Percentiles rank a stretch among this genome's conserved stretches.
phyloP scores from a whole-genome alignment of 2,797 vertebrate genomes.

The Rhynchonycteris naso region DNA sequence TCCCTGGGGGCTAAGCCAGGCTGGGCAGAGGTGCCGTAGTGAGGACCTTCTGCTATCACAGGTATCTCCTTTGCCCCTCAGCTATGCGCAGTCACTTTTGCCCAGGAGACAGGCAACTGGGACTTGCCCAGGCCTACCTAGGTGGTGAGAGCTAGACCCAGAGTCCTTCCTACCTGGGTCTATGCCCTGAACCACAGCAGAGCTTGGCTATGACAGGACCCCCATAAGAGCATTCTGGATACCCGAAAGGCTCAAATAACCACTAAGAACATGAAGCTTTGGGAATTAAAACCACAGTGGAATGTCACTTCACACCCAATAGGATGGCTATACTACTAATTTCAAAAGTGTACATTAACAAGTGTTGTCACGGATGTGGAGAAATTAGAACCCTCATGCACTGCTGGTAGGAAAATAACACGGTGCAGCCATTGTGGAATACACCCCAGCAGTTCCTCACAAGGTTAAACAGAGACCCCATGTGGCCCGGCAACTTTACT shows the following conservation, averaged over 20 bases:
- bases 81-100: rapidly evolving
- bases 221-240: not conserved
- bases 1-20: not conserved
- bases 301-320: not conserved
- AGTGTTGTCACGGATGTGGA: not conserved
- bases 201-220: rapidly evolving
- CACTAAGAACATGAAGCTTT: not conserved
- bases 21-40: rapidly evolving
- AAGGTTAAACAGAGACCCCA: not conserved
- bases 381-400: not conserved
- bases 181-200: rapidly evolving
- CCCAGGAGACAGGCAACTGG: not conserved
- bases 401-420: not conserved
- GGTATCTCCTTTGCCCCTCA: not conserved
- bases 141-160: not conserved
- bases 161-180: rapidly evolving
- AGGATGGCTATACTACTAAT: not conserved
- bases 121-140: not conserved
- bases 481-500: not conserved
- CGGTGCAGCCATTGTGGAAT: not conserved
- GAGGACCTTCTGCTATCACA: not conserved
- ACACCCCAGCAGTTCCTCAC: not conserved
- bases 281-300: not conserved
- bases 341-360: too few species aligned
- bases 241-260: not conserved